Conservation (phyloP, 2,797 vertebrate genomes). For the Thaleichthys pacificus region DNA sequence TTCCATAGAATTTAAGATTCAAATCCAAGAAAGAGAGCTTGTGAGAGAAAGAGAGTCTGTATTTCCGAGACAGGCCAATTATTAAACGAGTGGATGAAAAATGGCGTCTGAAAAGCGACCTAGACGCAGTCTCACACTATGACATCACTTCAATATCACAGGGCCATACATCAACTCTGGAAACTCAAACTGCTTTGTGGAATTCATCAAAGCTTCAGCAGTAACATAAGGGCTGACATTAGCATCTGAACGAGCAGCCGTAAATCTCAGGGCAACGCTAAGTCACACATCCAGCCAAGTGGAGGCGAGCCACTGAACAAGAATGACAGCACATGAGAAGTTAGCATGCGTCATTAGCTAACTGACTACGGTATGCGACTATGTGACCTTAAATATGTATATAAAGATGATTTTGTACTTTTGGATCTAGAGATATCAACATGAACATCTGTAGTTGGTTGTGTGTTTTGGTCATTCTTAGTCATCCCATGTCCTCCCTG, state of each 20-base stretch:
- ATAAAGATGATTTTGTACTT: too few relatives aligned
- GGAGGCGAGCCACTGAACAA: too few relatives aligned
- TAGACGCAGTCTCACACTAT: slow-evolving; percentile 8
- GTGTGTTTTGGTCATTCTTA: not conserved
- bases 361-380: too few relatives aligned
- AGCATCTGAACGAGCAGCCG: slow-evolving; percentile 1
- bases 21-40: not conserved
- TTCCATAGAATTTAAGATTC: not conserved
- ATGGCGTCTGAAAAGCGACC: slow-evolving; percentile 9
- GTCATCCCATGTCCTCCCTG: not conserved
- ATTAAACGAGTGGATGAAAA: not conserved
- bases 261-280: not conserved
- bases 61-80: not conserved
- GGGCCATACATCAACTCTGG: slow-evolving; percentile 11
- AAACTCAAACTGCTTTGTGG: slow-evolving; percentile 21
- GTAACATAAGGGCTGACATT: not conserved
- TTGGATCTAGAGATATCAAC: too few relatives aligned
- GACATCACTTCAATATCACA: slow-evolving; percentile 20
- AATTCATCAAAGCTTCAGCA: slow-evolving; percentile 5
- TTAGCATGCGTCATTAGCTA: too few relatives aligned
- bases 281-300: not conserved
- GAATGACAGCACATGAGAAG: too few relatives aligned
- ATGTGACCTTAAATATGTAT: too few relatives aligned
- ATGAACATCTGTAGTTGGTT: not conserved
- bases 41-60: slow-evolving; percentile 5